Conservation (phyloP, 1,140 invertebrate genomes). For the Neodiprion fabricii region DNA sequence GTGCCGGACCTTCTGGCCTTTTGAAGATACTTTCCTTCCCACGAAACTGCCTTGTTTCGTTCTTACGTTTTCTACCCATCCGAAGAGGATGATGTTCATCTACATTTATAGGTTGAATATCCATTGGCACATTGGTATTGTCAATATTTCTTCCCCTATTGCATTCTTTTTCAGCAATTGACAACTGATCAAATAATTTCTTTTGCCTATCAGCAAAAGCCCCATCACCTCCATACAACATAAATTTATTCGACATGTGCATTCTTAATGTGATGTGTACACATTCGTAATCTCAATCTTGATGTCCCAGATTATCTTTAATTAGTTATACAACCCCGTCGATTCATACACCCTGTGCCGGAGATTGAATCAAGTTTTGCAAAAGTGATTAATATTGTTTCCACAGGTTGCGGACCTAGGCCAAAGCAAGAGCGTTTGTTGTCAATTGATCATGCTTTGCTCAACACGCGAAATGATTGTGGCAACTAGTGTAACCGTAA, state of each 20-base stretch:
- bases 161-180: conserved; percentile 40
- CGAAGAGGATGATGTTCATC: not conserved
- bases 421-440: too few species aligned
- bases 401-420: too few species aligned
- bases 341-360: too few species aligned
- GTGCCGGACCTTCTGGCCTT: conserved; percentile 68
- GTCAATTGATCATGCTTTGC: too few species aligned
- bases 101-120: conserved; percentile 37
- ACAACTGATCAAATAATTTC: conserved; percentile 52
- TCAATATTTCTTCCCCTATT: conserved; percentile 40
- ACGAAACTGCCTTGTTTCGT: conserved; percentile 66
- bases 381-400: too few species aligned
- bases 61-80: conserved; percentile 27
- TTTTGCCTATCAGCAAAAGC: conserved; percentile 50
- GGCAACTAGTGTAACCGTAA: too few species aligned
- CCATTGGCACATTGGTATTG: conserved; percentile 23
- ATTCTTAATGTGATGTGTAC: conserved; percentile 15
- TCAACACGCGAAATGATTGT: too few species aligned
- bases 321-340: too few species aligned
- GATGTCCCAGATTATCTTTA: too few species aligned
- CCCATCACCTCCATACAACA: conserved; percentile 34
- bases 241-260: conserved; percentile 32
- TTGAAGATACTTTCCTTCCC: conserved; percentile 82
- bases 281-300: not conserved
- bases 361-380: too few species aligned